Evolutionary conservation across 2,113 vertebrate species (phyloP), one percentile per base, ranked within the genome.

Genomic region (Pangasianodon hypophthalmus): DNA sequence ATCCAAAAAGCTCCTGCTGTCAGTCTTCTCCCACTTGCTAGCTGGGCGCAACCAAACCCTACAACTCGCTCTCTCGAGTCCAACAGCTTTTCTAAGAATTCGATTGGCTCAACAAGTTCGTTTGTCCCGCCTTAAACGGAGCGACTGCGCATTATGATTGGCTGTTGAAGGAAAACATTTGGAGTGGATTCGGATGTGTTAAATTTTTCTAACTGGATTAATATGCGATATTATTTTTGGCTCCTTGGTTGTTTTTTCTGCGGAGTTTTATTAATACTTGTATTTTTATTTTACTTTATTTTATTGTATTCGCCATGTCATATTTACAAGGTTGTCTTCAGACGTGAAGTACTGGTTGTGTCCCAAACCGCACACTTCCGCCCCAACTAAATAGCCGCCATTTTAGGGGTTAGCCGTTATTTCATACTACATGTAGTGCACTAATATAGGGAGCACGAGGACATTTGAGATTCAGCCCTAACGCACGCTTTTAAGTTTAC

Each of bases 11-110:
- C 54, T 83, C 52, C 81, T 62, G 56, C 67, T 77, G 46, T 48
- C 48, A 71, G 14, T 90, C 88, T 71, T 91, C 92, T 91, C 90
- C 73, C 84, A 87, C 32, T 90, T 73, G 86, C 58, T 87, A 86
- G 79, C 92, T 84, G 48, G 52, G 90, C 80, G 82, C 92, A 94
- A 91, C 94, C 93, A 83, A 95, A 77, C 93, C 75, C 89, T 86
- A 14, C 62, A 87, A 62, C 84, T 37, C 52, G 80, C 90, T 81
- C 93, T 24, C 48, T 7, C 21, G 10, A 14, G 37, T 14, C 80
- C 21, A 4, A 64, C 1, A 32, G 0, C 3, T 9, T n/a, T 77
- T 52, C 14, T 0, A 46, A 29, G 19, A 6, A 83, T 21, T 18
- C 4, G 67, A 91, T 91, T 84, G 85, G 85, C 21, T n/a, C 3